Evolutionary conservation across 2,888 invertebrate genomes (phyloP).

Genomic region (Pogonocherus hispidulus): DNA sequence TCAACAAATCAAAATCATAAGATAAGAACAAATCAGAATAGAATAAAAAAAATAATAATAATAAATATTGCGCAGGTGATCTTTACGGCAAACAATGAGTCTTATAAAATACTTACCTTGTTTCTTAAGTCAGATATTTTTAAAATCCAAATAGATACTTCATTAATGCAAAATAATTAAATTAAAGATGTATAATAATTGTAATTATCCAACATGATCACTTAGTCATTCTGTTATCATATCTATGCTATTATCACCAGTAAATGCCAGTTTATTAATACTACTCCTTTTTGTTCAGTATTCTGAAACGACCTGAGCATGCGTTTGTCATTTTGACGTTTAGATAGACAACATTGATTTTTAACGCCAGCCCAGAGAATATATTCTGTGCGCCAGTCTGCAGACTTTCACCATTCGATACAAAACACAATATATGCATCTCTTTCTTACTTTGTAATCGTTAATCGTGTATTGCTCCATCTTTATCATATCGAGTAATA

Average conservation of each 20-base stretch:
- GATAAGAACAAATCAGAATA: no score
- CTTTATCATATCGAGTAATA: no score
- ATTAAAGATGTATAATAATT: not conserved
- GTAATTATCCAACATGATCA: not conserved
- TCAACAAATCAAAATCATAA: no score
- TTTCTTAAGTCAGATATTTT: not conserved
- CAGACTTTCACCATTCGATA: no score
- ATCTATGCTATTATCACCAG: not conserved
- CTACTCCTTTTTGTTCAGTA: not conserved
- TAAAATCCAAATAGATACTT: not conserved
- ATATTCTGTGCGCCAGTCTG: no score
- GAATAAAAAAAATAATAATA: not conserved
- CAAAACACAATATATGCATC: no score
- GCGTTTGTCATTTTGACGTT: constrained; percentile 29
- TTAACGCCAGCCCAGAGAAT: constrained; percentile 1
- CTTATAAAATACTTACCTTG: not conserved
- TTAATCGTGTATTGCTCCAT: no score
- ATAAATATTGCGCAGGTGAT: not conserved
- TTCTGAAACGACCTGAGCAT: constrained; percentile 7
- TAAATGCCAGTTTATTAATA: not conserved
- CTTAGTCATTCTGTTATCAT: no score
- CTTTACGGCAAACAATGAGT: not conserved
- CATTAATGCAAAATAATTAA: not conserved
- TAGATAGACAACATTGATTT: constrained; percentile 15
- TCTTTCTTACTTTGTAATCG: no score